Base-by-base conservation (phyloP, 2,797 vertebrate genomes). In the Periparus ater region DNA sequence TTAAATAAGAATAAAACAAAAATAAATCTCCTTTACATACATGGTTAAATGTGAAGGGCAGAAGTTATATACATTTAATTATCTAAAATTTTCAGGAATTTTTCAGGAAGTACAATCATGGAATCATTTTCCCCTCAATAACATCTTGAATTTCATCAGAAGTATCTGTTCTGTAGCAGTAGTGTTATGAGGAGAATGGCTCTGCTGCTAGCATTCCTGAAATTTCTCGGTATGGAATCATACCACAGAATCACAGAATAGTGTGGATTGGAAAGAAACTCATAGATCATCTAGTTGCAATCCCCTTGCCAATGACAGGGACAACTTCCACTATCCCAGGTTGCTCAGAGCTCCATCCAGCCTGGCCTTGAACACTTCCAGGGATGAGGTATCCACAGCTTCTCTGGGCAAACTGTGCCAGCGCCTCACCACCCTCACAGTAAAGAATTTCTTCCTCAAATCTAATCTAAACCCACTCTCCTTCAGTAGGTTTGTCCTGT, bases 111-210 rank as follows among this genome's bases (percentile, higher is more conserved):
- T 87, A 5, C 11, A 36, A 2, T 29, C 1, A 5, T 3, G 1
- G 1, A 72, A 65, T 21, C 1, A 36, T 48, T 75, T 70, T 85
- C 6, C 4, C 10, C 70, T 53, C 48, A 55, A 7, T 91, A 45
- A 89, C 26, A 77, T 60, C 18, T 7, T 66, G 42, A 88, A 74
- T 85, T 84, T 95, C 50, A 89, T 66, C n/a, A 48, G 21, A 36
- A 74, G 9, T 36, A 22, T 53, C 36, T 13, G 54, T 85, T 91
- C 50, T 81, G 55, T 84, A 87, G 36, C 51, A 94, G 51, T 14
- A 87, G 32, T 53, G 19, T 67, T 77, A 21, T 34, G 32, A 85
- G 29, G 25, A 88, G 42, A 84, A 74, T 1, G 4, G 7, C 42
- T 95, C 19, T 91, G 65, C 34, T 4, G 3, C 45, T 81, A 70